Evolutionary conservation across 2,797 vertebrate species (phyloP), one percentile per base, ranked within the genome.

Genomic region (Xenentodon cancila): DNA sequence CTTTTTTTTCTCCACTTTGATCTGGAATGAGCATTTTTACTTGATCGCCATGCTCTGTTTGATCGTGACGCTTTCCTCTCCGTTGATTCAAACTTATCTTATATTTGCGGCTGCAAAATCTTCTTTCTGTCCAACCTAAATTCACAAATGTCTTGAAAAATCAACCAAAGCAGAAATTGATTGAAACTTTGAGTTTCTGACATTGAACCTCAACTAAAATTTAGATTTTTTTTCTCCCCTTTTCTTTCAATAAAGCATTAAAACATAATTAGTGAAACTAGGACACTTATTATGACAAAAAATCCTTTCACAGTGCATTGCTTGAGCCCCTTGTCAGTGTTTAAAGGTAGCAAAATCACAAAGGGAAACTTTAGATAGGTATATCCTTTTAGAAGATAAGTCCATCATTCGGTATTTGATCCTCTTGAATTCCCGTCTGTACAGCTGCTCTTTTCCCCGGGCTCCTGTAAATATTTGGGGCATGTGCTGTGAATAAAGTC

Each of bases 391-490:
- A 37, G 34, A 37, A 25, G 34, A 64, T 42, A 59, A 70, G 54
- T 66, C 62, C 22, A 53, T 58, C 57, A 40, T 15, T 37, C 30
- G 51, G 45, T 2, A 20, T 55, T 51, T 42, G 25, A 78, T 51
- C 51, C 48, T 60, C 34, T 25, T 53, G 40, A 47, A 32, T 53
- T 57, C 56, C 48, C 51, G 4, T 64, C 43, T 12, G 59, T 57
- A 22, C 46, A 43, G 47, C 45, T 57, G 53, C 55, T 63, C 53
- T 49, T 68, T 20, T 56, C 37, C 67, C 59, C 30, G 51, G 59
- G 65, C 78, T 75, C 70, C 70, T 71, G 82, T 75, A 88, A 88
- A 90, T 86, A 88, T 90, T 85, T 89, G 80, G 64, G 60, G 61
- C 80, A 75, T 80, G 55, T 27, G 27, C 73, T 75, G 61, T 59